Evolutionary conservation across 2,888 invertebrate species (phyloP), one percentile per base, ranked within the genome.

Genomic region (Camponotus fellah): DNA sequence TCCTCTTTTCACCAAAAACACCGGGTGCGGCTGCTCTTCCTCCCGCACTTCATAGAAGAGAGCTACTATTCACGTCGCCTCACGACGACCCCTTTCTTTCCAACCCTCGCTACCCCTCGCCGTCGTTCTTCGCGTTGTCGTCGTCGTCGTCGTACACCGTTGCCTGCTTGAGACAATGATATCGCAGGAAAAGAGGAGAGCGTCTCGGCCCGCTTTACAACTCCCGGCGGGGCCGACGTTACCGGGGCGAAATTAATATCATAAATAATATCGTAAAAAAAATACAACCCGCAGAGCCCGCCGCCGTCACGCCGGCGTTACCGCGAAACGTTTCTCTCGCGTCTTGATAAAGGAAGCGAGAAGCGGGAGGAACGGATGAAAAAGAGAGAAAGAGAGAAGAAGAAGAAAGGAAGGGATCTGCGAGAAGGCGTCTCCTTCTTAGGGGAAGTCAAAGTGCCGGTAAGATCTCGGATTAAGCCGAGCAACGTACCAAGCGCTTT

Each of bases 211-310:
- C 93, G 93, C 94, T 94, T 94, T 94, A 94, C 94, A 95, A 94
- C 94, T 93, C 94, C 94, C 94, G 88, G 86, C 88, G 93, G 95
- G 87, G 90, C 89, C 87, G 88, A 86, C 87, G 88, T 91, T 91
- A 91, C 91, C 90, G 89, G 85, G 88, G 92, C 91, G 90, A 95
- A 95, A 95, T 95, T 95, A 95, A 95, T 95, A 94, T 94, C 95
- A 94, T 95, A 95, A 95, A 95, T 94, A 95, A 94, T 94, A 93
- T 93, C 92, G 91, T 93, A 93, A 94, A 94, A 94, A 94, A 93
- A 94, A 93, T 93, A 93, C 91, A 91, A 89, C 90, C 88, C 85
- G 62, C 85, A 81, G 82, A 82, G 77, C 62, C 85, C 86, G 84
- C 83, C 83, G 77, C 77, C 82, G 84, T 84, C 87, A 75, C 86